Percentiles rank a stretch among this genome's conserved stretches.
phyloP scores from a whole-genome alignment of 2,113 vertebrate species.

The Hyaena hyaena region DNA sequence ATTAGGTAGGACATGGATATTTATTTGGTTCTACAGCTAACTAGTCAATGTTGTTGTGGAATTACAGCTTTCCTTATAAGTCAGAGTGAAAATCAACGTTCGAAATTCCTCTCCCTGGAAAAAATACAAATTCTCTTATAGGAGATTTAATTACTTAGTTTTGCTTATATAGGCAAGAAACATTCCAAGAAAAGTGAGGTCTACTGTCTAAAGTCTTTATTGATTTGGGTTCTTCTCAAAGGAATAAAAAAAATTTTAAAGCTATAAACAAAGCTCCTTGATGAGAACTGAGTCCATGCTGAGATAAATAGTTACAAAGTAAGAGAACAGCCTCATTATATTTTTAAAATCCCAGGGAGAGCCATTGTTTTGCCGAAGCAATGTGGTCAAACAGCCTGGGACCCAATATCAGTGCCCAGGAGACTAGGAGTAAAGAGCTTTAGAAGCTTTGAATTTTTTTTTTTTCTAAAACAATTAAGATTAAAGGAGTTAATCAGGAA shows the following conservation, averaged over 20 bases:
- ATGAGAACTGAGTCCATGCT: constrained; percentile 56
- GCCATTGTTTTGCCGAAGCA: constrained; percentile 40
- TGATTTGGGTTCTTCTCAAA: constrained; percentile 11
- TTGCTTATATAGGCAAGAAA: constrained; percentile 29
- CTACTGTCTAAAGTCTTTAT: background rate
- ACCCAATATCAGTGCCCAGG: background rate
- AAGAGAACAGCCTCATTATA: constrained; percentile 59
- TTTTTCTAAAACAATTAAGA: constrained; percentile 60
- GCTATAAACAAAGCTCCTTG: constrained; percentile 34
- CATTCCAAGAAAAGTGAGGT: background rate
- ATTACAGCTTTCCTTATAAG: constrained; percentile 29
- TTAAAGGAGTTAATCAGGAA: constrained; percentile 72
- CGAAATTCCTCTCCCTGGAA: background rate
- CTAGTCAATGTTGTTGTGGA: background rate
- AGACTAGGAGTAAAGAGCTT: constrained; percentile 24
- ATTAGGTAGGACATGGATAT: background rate
- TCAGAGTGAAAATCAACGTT: background rate
- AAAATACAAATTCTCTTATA: constrained; percentile 28
- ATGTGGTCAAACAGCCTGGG: background rate
- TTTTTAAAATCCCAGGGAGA: constrained; percentile 48
- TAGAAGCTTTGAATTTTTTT: constrained; percentile 48
- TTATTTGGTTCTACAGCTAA: background rate
- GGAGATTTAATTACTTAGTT: constrained; percentile 25
- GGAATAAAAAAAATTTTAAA: constrained; percentile 1
- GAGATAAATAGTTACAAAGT: constrained; percentile 5